phyloP scores from a whole-genome alignment of 2,113 vertebrate genomes.

The Fulica atra region DNA sequence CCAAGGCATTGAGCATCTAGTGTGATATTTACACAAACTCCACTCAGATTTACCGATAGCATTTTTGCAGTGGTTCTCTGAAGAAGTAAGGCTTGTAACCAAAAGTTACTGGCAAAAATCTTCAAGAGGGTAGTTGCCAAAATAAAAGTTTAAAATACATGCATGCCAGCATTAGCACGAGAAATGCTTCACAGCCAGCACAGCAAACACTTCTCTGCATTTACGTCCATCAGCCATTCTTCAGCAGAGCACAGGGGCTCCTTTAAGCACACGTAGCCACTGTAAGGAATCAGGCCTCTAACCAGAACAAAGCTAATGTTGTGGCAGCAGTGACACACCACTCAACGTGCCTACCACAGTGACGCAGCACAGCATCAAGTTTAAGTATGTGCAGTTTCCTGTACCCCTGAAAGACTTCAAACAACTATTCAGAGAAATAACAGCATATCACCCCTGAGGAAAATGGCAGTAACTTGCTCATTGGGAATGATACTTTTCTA shows the following conservation, averaged over 20 bases:
- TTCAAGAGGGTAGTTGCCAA: not conserved
- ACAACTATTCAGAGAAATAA: not conserved
- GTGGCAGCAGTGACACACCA: rapidly evolving
- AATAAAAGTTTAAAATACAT: not conserved
- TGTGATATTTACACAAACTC: not conserved
- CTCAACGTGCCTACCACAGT: not conserved
- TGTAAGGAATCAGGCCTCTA: not conserved
- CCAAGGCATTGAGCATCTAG: not conserved
- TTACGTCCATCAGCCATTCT: not conserved
- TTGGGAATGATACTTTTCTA: not conserved
- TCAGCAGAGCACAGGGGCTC: not conserved
- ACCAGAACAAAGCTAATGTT: not conserved
- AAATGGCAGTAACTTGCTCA: not conserved
- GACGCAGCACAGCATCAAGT: not conserved
- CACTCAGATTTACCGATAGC: not conserved
- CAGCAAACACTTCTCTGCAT: not conserved
- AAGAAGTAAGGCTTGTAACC: not conserved
- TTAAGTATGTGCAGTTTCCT: not conserved
- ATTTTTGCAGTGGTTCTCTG: not conserved
- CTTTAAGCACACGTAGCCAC: not conserved
- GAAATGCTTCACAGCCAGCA: not conserved
- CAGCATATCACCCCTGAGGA: not conserved
- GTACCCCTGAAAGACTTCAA: not conserved
- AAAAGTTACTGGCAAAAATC: not conserved
- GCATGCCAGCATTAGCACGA: not conserved